A percentile compares a stretch with the other conserved stretches of the same genome.
Evolutionary conservation across 2,113 vertebrate species (phyloP).

Genomic region (Cathartes aura): DNA sequence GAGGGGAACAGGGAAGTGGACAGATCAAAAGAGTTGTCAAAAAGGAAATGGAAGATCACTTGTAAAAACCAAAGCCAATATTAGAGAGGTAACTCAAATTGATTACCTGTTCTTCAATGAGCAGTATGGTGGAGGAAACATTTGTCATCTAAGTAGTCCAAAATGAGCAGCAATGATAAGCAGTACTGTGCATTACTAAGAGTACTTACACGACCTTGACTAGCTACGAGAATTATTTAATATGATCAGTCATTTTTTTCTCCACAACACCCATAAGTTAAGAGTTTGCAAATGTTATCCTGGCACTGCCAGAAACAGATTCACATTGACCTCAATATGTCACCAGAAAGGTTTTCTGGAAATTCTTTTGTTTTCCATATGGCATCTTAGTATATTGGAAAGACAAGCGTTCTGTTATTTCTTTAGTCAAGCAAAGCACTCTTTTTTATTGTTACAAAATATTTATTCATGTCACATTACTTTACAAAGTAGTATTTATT

Average conservation of each 20-base stretch:
- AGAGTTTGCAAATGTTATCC: neutral
- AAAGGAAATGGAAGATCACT: neutral
- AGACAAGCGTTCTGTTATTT: neutral
- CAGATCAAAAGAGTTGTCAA: neutral
- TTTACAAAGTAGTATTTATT: neutral
- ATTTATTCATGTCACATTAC: neutral
- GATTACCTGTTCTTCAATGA: neutral
- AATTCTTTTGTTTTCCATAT: slow-evolving; percentile 8
- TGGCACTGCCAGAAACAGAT: neutral
- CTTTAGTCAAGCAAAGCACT: neutral
- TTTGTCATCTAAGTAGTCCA: neutral
- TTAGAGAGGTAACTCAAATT: neutral
- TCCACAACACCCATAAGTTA: neutral
- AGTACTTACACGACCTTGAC: neutral
- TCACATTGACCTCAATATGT: slow-evolving; percentile 34
- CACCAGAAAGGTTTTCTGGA: slow-evolving; percentile 12
- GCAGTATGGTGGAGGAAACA: neutral
- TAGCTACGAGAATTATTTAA: neutral
- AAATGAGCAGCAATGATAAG: neutral
- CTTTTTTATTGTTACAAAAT: neutral
- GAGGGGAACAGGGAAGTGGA: neutral
- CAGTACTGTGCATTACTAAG: neutral
- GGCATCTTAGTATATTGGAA: neutral
- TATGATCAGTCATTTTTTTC: neutral
- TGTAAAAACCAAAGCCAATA: neutral